Evolutionary conservation across 2,888 invertebrate species (phyloP).

Genomic region (Drosophila testacea): DNA sequence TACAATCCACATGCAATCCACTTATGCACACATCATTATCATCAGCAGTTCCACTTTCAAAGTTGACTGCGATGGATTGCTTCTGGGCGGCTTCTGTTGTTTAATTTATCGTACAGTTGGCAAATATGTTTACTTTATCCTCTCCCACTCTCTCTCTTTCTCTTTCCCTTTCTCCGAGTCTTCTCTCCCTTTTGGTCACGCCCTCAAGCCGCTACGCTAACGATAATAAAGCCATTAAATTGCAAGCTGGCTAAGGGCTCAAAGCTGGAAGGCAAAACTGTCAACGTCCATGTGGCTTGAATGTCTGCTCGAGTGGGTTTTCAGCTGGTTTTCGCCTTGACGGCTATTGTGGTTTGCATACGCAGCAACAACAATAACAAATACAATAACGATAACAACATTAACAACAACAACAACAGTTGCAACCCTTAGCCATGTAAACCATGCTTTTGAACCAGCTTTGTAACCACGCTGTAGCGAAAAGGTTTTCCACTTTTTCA

Average conservation of each 20-base stretch:
- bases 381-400: conserved; percentile 12
- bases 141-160: not conserved
- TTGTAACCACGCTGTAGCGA: conserved; percentile 23
- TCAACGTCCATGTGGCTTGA: conserved; percentile 46
- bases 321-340: conserved; percentile 36
- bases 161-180: no score
- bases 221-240: conserved; percentile 80
- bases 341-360: conserved; percentile 66
- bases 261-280: conserved; percentile 41
- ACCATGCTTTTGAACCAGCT: conserved; percentile 1
- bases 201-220: conserved; percentile 23
- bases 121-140: conserved; percentile 64
- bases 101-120: conserved; percentile 68
- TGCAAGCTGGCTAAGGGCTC: conserved; percentile 41
- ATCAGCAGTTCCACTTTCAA: conserved; percentile 36
- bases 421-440: conserved; percentile 18
- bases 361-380: conserved; percentile 20
- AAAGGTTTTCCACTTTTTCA: conserved; percentile 51
- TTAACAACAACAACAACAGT: conserved; percentile 1
- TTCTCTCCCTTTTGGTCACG: no score
- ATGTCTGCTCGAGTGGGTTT: conserved; percentile 50
- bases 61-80: conserved; percentile 17
- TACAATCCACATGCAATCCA: conserved; percentile 41
- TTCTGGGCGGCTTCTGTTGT: conserved; percentile 30
- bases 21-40: conserved; percentile 76